Percentiles rank a stretch among this genome's conserved stretches.
phyloP scores from a whole-genome alignment of 2,797 vertebrate species.

The Stomatorhinus walkeri region DNA sequence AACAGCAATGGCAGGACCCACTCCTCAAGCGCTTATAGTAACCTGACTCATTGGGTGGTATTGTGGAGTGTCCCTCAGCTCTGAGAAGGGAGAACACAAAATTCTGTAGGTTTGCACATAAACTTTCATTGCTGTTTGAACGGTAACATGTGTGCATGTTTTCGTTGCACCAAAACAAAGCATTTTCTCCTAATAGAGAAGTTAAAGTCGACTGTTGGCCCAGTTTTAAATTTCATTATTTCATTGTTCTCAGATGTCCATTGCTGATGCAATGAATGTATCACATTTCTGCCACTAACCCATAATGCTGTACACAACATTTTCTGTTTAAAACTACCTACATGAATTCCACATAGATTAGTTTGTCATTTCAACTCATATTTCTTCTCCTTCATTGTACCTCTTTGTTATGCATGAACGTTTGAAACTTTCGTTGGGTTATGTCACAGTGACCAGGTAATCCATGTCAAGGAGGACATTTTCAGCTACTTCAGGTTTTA shows the following conservation, averaged over 20 bases:
- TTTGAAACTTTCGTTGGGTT: background rate
- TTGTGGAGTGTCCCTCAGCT: background rate
- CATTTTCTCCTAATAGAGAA: background rate
- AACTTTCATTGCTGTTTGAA: background rate
- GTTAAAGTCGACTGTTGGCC: background rate
- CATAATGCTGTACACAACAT: background rate
- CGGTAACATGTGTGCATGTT: background rate
- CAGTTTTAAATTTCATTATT: background rate
- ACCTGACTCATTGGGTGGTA: background rate
- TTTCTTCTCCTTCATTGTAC: background rate
- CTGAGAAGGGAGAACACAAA: conserved; percentile 30
- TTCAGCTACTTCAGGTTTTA: background rate
- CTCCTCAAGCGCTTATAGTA: background rate
- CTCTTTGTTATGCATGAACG: background rate
- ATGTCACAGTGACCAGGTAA: background rate
- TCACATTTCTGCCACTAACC: background rate
- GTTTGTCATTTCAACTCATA: background rate
- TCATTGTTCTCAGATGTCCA: background rate
- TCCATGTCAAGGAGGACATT: background rate
- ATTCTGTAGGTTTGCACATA: conserved; percentile 19
- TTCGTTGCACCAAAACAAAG: conserved; percentile 5
- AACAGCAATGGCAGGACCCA: background rate
- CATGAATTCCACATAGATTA: background rate
- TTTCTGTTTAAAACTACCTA: background rate
- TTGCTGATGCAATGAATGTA: background rate